Base-by-base conservation (phyloP, 2,888 invertebrate genomes). In the Drosophila algonquin region DNA sequence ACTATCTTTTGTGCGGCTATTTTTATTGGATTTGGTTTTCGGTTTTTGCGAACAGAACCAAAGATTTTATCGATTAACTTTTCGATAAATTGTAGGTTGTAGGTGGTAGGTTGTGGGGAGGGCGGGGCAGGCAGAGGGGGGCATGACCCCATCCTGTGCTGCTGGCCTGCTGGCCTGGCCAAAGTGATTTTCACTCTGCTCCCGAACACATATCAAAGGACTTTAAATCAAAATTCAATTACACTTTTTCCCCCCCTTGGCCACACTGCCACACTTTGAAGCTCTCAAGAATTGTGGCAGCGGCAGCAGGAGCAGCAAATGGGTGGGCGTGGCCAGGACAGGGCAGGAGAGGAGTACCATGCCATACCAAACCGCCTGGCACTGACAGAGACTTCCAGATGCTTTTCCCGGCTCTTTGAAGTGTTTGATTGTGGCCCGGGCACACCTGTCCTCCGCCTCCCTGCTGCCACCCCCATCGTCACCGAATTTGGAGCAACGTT, bases 161-260 rank as follows among this genome's bases (percentile, higher is more conserved):
- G 57, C 52, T 56, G 68, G 14, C 14, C 48, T 64, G 65, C 52
- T 24, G 30, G 30, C 30, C 30, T 30, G 30, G 8, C 51, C 35
- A 46, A 58, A 60, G 51, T 69, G 58, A 59, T 53, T 60, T 46
- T 59, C 46, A 64, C 51, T 74, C 60, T 85, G 79, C 82, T 77
- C 77, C 76, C 76, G 82, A 90, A n/a, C 40, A 40, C 83, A 89
- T 90, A 89, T 90, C 90, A 90, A 90, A 90, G 87, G 82, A 89
- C 80, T 77, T 81, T 85, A 87, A 90, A 89, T 90, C 81, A 88
- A 89, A 90, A 90, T 89, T 90, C 90, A 90, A 90, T 90, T 90
- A 90, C 82, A 77, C 77, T 80, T 78, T 79, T 4, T 21, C 54
- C 32, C 10, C 18, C 35, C 35, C 1, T 12, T 14, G 35, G 35